Conservation (phyloP, 2,888 invertebrate species). For the Noctua janthina region DNA sequence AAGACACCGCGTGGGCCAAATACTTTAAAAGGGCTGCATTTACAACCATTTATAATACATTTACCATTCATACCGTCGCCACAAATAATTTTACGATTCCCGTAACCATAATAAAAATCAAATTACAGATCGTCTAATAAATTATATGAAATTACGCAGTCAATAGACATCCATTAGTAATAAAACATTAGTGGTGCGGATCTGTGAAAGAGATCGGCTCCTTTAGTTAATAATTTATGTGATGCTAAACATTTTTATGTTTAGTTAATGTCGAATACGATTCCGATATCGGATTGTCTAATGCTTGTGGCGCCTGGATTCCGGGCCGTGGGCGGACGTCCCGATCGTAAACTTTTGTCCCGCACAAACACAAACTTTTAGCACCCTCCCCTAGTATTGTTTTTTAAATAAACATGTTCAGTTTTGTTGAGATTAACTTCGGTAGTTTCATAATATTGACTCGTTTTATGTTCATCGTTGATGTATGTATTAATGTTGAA, state of each 20-base stretch:
- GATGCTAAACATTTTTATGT: conserved; percentile 88
- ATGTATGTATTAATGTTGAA: conserved; percentile 43
- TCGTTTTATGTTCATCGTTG: conserved; percentile 65
- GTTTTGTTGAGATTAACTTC: conserved; percentile 82
- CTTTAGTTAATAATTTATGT: conserved; percentile 88
- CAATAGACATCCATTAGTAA: conserved; percentile 83
- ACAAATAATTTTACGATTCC: conserved; percentile 81
- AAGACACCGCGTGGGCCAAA: conserved; percentile 77
- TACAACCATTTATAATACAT: conserved; percentile 87
- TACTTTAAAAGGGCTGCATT: conserved; percentile 83
- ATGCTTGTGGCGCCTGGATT: conserved; percentile 88
- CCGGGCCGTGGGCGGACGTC: conserved; percentile 82
- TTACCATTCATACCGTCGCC: conserved; percentile 80
- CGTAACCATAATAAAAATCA: conserved; percentile 75
- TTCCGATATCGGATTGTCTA: conserved; percentile 87
- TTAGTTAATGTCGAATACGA: conserved; percentile 86
- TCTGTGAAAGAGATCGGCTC: conserved; percentile 86
- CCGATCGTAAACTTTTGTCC: conserved; percentile 85
- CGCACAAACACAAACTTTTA: conserved; percentile 86
- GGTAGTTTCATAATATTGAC: conserved; percentile 83
- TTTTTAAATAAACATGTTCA: conserved; percentile 86
- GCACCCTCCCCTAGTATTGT: conserved; percentile 81
- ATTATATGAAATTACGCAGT: conserved; percentile 77
- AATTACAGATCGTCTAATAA: conserved; percentile 78
- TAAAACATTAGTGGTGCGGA: conserved; percentile 84